Base-by-base conservation (phyloP, 2,888 invertebrate genomes). In the Apoda limacodes region DNA sequence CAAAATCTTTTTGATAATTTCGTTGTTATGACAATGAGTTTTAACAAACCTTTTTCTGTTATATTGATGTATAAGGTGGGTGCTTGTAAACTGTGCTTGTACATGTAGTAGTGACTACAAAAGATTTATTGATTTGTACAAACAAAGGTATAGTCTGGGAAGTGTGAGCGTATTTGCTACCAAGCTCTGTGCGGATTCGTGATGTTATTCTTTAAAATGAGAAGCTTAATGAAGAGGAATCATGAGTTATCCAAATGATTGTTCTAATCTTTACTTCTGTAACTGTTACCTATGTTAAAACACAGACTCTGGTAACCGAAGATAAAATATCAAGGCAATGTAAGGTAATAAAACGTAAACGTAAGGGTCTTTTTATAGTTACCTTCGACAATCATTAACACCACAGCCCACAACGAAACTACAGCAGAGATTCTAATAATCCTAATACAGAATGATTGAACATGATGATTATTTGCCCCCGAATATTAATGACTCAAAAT, bases 161-260 rank as follows among this genome's bases (percentile, higher is more conserved):
- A 75, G 76, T 78, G 78, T 72, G 76, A 74, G 76, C 76, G 68
- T 74, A 74, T 67, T 59, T 58, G 59, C 74, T 72, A 72, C 68
- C 61, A 76, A 76, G 75, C 78, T 67, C 62, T 66, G 78, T 78
- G 78, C 75, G 61, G 57, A 50, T 61, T 47, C n/a, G 69, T 72
- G 71, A 63, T n/a, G n/a, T n/a, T n/a, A 17, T 17, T 6, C 7
- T 17, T 17, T 17, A 5, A 17, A 6, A 7, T 6, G 17, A 17
- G 7, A 17, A 17, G 17, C 17, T 17, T 6, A 17, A 17, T 17
- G 17, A 7, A n/a, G n/a, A n/a, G n/a, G n/a, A n/a, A n/a, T n/a
- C n/a, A n/a, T 17, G 7, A 17, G 7, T 6, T 17, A 7, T 17
- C 7, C 17, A 17, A 17, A 17, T 17, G 17, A 5, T 17, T 7